phyloP scores from a whole-genome alignment of 1,140 invertebrate genomes.

The Heliconius hermathena region DNA sequence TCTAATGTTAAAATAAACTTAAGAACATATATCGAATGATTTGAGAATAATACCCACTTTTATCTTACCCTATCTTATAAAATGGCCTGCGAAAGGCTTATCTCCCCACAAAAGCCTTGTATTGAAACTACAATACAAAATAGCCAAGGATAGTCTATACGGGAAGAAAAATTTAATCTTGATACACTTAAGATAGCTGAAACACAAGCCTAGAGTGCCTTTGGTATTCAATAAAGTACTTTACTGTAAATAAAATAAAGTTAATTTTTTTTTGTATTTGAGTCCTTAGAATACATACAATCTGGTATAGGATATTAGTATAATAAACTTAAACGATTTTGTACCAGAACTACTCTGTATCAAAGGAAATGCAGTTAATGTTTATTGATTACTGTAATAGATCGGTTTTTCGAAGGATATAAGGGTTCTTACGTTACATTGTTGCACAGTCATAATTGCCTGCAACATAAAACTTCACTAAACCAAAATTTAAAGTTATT shows the following conservation, averaged over 20 bases:
- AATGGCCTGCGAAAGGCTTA: slow-evolving; percentile 43
- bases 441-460: background rate
- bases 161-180: slow-evolving; percentile 36
- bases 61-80: slow-evolving; percentile 43
- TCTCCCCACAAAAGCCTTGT: slow-evolving; percentile 47
- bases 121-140: slow-evolving; percentile 43
- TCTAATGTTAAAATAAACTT: too few species aligned
- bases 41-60: slow-evolving; percentile 34
- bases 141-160: slow-evolving; percentile 26
- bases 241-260: background rate
- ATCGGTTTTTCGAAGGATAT: background rate
- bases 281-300: background rate
- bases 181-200: slow-evolving; percentile 29
- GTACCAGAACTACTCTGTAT: background rate
- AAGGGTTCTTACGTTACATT: background rate
- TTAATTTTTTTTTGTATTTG: background rate
- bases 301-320: background rate
- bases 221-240: background rate
- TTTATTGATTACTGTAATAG: background rate
- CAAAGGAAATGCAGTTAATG: background rate
- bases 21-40: slow-evolving; percentile 5
- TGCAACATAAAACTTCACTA: background rate
- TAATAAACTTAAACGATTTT: slow-evolving; percentile 14
- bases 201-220: background rate
- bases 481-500: too few species aligned